Conservation (phyloP, 2,888 invertebrate species). For the Allolobophora icterica region DNA sequence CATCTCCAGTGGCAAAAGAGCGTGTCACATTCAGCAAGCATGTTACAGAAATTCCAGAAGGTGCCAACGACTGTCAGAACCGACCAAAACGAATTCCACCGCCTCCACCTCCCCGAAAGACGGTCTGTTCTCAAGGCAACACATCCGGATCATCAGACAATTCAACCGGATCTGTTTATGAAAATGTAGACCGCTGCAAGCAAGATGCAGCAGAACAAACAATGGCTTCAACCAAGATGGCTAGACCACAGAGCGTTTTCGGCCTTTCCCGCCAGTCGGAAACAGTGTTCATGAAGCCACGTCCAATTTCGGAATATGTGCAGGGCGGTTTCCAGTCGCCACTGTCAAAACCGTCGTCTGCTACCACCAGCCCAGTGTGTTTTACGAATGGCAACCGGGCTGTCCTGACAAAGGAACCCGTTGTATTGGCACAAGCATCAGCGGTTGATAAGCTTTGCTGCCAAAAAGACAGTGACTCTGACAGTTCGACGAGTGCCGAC, state of each 20-base stretch:
- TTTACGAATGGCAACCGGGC: neutral
- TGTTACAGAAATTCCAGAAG: constrained; percentile 38
- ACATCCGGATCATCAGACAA: neutral
- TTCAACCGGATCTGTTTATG: neutral
- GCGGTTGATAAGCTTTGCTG: constrained; percentile 12
- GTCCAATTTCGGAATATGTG: neutral
- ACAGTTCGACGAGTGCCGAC: neutral
- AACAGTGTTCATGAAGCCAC: neutral
- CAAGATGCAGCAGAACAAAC: neutral
- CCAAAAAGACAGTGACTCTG: constrained; percentile 22
- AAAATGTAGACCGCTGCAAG: neutral
- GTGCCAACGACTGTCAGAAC: neutral
- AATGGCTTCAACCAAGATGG: neutral
- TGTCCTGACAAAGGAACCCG: neutral
- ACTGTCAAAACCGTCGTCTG: neutral
- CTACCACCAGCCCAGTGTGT: neutral
- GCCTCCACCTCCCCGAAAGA: constrained; percentile 59
- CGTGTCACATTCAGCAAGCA: constrained; percentile 41
- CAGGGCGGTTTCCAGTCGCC: neutral
- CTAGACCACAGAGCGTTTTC: neutral
- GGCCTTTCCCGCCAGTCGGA: neutral
- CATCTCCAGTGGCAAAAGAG: neutral
- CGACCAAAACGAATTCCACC: constrained; percentile 57
- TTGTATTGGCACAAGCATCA: neutral
- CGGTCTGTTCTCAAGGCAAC: neutral